Percentiles rank a stretch among this genome's conserved stretches.
These are phyloP conservation scores for Myotis yumanensis DNA, from an alignment of 2,113 vertebrate genomes.

Conservation along the genomic window DNA sequence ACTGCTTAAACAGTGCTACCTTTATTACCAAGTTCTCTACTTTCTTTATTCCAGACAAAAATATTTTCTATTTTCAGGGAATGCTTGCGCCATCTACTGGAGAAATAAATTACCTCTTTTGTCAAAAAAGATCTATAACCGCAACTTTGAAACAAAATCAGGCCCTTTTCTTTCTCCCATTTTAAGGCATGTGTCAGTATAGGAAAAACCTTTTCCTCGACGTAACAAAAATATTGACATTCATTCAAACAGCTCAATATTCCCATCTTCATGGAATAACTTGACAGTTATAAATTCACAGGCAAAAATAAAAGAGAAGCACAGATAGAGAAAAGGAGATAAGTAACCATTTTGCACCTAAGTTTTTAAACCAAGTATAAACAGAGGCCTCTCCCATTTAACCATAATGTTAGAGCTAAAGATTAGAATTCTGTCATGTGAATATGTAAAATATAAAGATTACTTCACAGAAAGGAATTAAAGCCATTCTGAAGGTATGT, in stretches of 20 bases:
- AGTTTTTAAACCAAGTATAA: not conserved
- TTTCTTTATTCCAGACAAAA: not conserved
- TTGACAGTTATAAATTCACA: not conserved
- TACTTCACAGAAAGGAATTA: not conserved
- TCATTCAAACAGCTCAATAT: slow-evolving; percentile 16
- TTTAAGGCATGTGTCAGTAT: not conserved
- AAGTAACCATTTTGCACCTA: not conserved
- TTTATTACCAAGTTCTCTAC: not conserved
- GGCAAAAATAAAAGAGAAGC: not conserved
- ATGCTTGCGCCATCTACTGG: slow-evolving; percentile 79
- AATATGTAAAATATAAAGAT: not conserved
- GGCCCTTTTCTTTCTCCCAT: not conserved
- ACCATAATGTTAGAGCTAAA: not conserved
- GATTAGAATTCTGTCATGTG: not conserved
- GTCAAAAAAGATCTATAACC: not conserved
- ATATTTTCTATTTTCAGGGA: slow-evolving; percentile 49
- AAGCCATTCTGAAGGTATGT: not conserved
- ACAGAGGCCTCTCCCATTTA: not conserved
- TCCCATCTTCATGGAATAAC: not conserved
- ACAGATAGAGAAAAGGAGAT: not conserved
- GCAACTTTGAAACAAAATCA: not conserved
- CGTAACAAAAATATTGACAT: not conserved
- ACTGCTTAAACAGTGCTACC: not conserved
- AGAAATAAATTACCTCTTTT: slow-evolving; percentile 40
- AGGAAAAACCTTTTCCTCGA: not conserved